Base-by-base conservation (phyloP, 1,140 invertebrate species). In the Drosophila triauraria region DNA sequence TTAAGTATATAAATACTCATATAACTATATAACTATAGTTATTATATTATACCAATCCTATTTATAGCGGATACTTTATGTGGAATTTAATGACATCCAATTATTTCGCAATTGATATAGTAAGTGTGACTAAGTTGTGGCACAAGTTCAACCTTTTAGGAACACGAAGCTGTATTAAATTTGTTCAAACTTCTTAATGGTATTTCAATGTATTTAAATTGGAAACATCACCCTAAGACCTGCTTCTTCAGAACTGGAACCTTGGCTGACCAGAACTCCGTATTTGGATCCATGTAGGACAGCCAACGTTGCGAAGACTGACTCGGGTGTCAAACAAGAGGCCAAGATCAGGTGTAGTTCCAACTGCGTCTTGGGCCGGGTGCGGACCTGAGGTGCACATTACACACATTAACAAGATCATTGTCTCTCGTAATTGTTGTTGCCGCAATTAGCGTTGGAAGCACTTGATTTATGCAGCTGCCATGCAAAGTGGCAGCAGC, bases 391-490 rank as follows among this genome's bases (percentile, higher is more conserved):
- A 32, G 30, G 69, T 63, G 63, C 47, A 60, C 53, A 65, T 64
- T 77, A 68, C 53, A 65, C 47, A 76, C 71, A 75, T 68, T 82
- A 68, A 62, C 70, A 23, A 63, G 59, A 69, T 87, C 63, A 61
- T 60, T 75, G 74, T 64, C 56, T 48, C 38, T 63, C 63, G 67
- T 72, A 76, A 82, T 82, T 79, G 75, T 59, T 76, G 59, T 63
- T 78, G 72, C 59, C 60, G 54, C 71, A 86, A 87, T 87, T 87
- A 87, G 70, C 78, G 64, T 64, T 56, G 76, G 67, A 77, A 67
- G 61, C 74, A 71, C 72, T 88, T 88, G 84, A 87, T 87, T 87
- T 87, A 87, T 87, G 84, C 77, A 74, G 51, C 44, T 63, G 65
- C 48, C 65, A 70, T 69, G 69, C 79, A 65, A 67, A 75, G 61